These are phyloP conservation scores for Ptychoptera contaminata DNA, from an alignment of 2,888 invertebrate species.

Conservation along the genomic window DNA sequence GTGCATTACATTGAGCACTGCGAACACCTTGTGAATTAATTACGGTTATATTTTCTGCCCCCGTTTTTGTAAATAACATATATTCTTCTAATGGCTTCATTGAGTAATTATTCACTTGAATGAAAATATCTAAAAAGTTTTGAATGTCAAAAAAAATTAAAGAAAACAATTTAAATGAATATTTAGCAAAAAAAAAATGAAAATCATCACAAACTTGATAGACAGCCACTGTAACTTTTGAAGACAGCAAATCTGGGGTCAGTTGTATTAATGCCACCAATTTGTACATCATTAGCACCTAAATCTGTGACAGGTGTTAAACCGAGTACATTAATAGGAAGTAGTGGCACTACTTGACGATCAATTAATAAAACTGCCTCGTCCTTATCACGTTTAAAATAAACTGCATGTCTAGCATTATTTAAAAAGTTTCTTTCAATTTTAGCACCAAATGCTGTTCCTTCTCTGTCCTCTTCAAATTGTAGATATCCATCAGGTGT, in stretches of 20 bases:
- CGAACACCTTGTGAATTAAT: constrained; percentile 73
- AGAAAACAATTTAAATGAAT: not conserved
- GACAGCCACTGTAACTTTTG: constrained; percentile 76
- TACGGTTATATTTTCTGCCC: constrained; percentile 71
- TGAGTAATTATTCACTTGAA: constrained; percentile 62
- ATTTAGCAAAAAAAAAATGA: not conserved
- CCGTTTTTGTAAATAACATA: constrained; percentile 76
- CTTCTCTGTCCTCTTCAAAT: constrained; percentile 74
- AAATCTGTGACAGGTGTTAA: constrained; percentile 48
- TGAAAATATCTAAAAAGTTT: constrained; percentile 72
- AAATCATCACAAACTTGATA: constrained; percentile 55
- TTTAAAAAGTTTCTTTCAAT: constrained; percentile 70
- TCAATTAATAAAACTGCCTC: constrained; percentile 60
- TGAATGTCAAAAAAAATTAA: too few species aligned
- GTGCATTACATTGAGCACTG: constrained; percentile 70
- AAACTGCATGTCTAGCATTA: constrained; percentile 58
- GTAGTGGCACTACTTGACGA: constrained; percentile 53
- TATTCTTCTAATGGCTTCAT: constrained; percentile 86
- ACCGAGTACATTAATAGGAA: constrained; percentile 50
- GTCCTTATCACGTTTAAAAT: constrained; percentile 49
- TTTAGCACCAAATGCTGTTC: constrained; percentile 51
- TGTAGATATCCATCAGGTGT: constrained; percentile 70
- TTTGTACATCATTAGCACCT: constrained; percentile 68
- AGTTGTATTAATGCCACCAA: constrained; percentile 72
- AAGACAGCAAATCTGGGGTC: constrained; percentile 69